Conservation (phyloP, 92 coral and sea anemone genomes). For the Epizoanthus ramosus region DNA sequence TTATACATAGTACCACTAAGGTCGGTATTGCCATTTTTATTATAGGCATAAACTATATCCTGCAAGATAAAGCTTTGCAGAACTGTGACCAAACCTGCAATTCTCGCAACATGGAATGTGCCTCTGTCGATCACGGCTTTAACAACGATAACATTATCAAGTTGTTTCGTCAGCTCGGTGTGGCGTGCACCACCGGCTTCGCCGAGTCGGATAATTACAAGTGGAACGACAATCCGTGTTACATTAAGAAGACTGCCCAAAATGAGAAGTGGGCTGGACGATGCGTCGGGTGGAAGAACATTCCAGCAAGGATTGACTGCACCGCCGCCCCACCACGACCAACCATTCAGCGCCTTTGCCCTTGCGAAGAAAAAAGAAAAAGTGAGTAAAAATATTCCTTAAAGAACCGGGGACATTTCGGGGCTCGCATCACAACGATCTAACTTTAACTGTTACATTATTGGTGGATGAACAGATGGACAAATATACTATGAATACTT, state of each 20-base stretch:
- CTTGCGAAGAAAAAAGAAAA: constrained; percentile 28
- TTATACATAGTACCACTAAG: not conserved
- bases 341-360: constrained; percentile 28
- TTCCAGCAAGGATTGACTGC: constrained; percentile 23
- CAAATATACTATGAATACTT: too few species aligned
- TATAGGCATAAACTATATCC: constrained; percentile 30
- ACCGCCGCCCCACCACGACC: constrained; percentile 24
- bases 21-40: not conserved
- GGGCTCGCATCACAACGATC: too few species aligned
- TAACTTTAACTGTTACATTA: too few species aligned
- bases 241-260: constrained; percentile 12
- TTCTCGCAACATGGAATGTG: constrained; percentile 32
- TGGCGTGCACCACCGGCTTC: constrained; percentile 19
- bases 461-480: too few species aligned
- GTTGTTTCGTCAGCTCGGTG: constrained; percentile 35
- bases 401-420: too few species aligned
- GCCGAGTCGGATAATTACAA: constrained; percentile 24
- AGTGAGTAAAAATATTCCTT: not conserved
- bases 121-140: constrained; percentile 14
- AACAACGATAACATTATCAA: constrained; percentile 12
- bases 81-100: constrained; percentile 27
- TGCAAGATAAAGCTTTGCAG: constrained; percentile 8
- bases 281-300: constrained; percentile 39
- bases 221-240: constrained; percentile 11
- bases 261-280: constrained; percentile 29